phyloP scores from a whole-genome alignment of 2,888 invertebrate species.

The Amblyjoppa fuscipennis region DNA sequence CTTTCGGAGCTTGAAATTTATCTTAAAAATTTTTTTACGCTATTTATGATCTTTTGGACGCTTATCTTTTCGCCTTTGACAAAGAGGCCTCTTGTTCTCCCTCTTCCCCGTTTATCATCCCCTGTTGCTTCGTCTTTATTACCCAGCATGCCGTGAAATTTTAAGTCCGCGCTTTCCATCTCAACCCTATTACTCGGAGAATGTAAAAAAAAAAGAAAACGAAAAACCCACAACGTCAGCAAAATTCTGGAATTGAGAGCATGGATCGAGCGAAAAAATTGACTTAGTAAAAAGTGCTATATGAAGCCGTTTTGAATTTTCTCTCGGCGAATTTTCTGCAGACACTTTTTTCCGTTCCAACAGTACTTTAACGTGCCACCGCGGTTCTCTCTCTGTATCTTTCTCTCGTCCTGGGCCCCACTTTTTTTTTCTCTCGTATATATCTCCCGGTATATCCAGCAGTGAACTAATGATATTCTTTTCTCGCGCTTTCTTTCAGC shows the following conservation, averaged over 20 bases:
- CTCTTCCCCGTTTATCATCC: background rate
- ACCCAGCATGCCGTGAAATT: conserved; percentile 34
- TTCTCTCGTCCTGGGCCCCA: conserved; percentile 2
- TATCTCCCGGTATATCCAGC: conserved; percentile 28
- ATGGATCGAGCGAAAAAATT: conserved; percentile 3
- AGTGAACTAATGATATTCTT: conserved; percentile 54
- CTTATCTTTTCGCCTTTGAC: conserved; percentile 56
- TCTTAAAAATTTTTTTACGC: no score
- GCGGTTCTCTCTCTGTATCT: conserved; percentile 18
- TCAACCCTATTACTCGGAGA: conserved; percentile 38
- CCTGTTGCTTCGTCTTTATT: conserved; percentile 47
- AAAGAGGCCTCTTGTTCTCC: conserved; percentile 37
- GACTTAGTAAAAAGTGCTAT: conserved; percentile 19
- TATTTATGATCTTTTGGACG: no score
- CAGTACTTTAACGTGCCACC: conserved; percentile 26
- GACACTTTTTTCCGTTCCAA: conserved; percentile 15
- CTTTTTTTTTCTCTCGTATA: conserved; percentile 38
- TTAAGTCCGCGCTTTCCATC: conserved; percentile 49
- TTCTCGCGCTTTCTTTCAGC: conserved; percentile 36
- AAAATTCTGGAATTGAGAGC: conserved; percentile 10
- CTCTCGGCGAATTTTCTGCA: background rate
- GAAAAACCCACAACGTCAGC: background rate
- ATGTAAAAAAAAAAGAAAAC: background rate
- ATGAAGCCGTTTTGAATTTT: conserved; percentile 48
- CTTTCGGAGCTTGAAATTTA: no score